Evolutionary conservation across 1,140 invertebrate species (phyloP), one percentile per base, ranked within the genome.

Genomic region (Drosophila ohnishii): DNA sequence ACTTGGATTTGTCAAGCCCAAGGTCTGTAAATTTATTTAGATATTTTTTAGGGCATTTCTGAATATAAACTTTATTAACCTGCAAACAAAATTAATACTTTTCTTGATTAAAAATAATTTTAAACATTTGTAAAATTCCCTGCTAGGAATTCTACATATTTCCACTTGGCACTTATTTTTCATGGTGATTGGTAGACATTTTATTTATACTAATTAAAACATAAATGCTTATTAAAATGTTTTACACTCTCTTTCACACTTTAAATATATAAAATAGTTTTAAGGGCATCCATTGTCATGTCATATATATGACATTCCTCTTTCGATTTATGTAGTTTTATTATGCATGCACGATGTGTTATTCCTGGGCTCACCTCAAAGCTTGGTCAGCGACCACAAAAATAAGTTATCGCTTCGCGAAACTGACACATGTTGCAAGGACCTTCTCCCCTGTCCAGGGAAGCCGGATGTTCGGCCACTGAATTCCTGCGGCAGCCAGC

Each of bases 271-370:
- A 3, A 30, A n/a, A 48, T 48, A 30, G 2, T 28, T 48, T 30
- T 11, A 5, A 5, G 9, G 14, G 4, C 0, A 11, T n/a, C 10
- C 13, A 16, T 19, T 44, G 2, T 28, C 25, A 6, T 32, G 7
- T 25, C 13, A n/a, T 39, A 76, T 61, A 62, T 19, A 19, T 13
- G 16, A 14, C 11, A 16, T 22, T 22, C 3, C 16, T 53, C 48
- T 63, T 66, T 61, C 32, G 71, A 83, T 83, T 79, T 83, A 79
- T 86, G 71, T 71, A 86, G 5, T 11, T 16, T 72, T 79, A 79
- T 75, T 73, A 65, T 87, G 78, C 66, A 86, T 69, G 70, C 65
- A 50, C 58, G 59, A 74, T 75, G 59, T 67, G 55, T 70, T 71
- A 70, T 76, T 69, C 44, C 11, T 45, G 25, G 16, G 9, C 5